Base-by-base conservation (phyloP, 1,140 invertebrate species). In the Heliconius eleuchia region DNA sequence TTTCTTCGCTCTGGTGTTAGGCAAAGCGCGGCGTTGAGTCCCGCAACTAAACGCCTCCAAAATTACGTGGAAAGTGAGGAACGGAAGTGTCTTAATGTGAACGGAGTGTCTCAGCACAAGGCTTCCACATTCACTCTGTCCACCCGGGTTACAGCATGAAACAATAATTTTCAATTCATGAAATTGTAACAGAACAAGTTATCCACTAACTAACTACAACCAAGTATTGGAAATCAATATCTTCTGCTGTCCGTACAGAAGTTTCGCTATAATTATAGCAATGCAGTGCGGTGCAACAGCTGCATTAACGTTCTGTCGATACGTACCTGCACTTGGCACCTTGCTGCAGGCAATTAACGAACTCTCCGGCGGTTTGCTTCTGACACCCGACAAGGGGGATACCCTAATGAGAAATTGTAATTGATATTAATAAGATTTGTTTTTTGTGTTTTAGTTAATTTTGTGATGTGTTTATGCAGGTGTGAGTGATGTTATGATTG, bases 281-380 rank as follows among this genome's bases (percentile, higher is more conserved):
- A 66, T 76, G 79, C 79, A 80, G 13, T 80, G 78, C 74, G 60
- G 74, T 70, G 46, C 60, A 80, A 73, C 74, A 76, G 73, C 71
- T 80, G 74, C 74, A 72, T 76, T 73, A 73, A 34, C 74, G 70
- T 76, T 66, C 73, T 46, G 71, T 71, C 42, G 73, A 30, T 39
- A 66, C 13, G 39, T 73, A 80, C 71, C 74, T 80, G 74, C 74
- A 80, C 60, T 80, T 77, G 79, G 78, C 78, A 79, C 73, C 27
- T 78, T 66, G 73, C 79, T 80, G 57, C 30, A 11, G 76, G 76
- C 73, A 80, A 78, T 78, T 78, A 74, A 74, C 57, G 52, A 71
- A 80, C 9, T 80, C 73, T 52, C 75, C n/a, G 27, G 77, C 71
- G 77, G 77, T 27, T 42, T 77, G 75, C 52, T 74, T 77, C 73